Evolutionary conservation across 2,797 vertebrate genomes (phyloP), one percentile per base, ranked within the genome.

Genomic region (Okamejei kenojei): DNA sequence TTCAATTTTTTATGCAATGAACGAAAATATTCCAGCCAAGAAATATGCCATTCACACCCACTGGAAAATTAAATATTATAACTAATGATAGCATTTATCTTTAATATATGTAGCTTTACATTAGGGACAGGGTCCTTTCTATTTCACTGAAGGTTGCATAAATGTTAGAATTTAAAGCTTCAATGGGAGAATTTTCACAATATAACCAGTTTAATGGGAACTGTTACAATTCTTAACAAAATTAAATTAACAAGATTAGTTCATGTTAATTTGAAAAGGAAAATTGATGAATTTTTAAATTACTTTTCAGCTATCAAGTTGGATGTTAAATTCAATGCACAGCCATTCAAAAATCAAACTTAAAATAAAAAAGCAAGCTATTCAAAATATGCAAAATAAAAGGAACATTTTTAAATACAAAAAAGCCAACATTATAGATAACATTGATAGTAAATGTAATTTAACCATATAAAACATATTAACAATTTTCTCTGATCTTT

Each of bases 81-180:
- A 98, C 97, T 97, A 97, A 97, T 97, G 97, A 97, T 96, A 95
- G 93, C 94, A 97, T 96, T 96, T 96, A 97, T 95, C 95, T 96
- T 95, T 94, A 95, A 96, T 97, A 97, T 95, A 96, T 96, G 96
- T 96, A 96, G 96, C 61, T 35, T 96, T 97, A 96, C 96, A 96
- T 94, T 94, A 95, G 95, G 95, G 96, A 96, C 96, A 97, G 97
- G 96, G 96, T 94, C 94, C 95, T 96, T 95, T 96, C 97, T 96
- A 97, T 97, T 97, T 96, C 96, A 95, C 95, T 96, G 94, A 95
- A 97, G 96, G 96, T 97, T 97, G 98, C 97, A 97, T 97, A 98
- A 98, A 98, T 98, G 96, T 97, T 97, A 96, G 90, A 76, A 76
- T 76, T 92, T 76, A 92, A 23, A 58, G 73, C 71, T 76, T 76